These are phyloP conservation scores for Pristionchus fissidentatus DNA, from an alignment of 2,888 invertebrate species.

Conservation along the genomic window DNA sequence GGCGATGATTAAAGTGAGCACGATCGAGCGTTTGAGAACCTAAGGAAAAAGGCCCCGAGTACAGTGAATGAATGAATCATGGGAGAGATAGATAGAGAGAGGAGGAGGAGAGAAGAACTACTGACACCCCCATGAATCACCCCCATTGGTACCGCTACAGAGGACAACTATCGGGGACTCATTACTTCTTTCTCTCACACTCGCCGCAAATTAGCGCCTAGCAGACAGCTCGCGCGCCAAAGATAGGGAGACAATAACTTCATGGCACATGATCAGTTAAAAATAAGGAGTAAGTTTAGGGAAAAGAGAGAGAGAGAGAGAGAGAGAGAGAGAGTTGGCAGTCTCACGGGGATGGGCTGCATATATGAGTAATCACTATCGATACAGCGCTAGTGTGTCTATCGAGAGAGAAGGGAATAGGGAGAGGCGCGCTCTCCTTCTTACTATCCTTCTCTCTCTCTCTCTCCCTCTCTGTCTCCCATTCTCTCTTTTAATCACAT, in stretches of 20 bases:
- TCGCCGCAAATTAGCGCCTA: neutral
- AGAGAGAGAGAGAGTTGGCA: neutral
- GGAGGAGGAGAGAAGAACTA: too few relatives aligned
- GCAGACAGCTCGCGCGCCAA: neutral
- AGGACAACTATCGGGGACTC: too few relatives aligned
- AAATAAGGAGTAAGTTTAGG: neutral
- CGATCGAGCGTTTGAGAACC: too few relatives aligned
- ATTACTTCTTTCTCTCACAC: too few relatives aligned
- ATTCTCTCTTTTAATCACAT: neutral
- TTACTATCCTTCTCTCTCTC: slow-evolving; percentile 1
- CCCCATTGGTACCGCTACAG: too few relatives aligned
- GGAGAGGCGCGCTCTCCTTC: neutral
- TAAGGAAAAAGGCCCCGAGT: too few relatives aligned
- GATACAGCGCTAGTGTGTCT: neutral
- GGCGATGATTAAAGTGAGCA: too few relatives aligned
- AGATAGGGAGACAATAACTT: neutral
- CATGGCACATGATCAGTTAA: too few relatives aligned
- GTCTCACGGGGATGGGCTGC: neutral
- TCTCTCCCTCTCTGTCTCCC: neutral
- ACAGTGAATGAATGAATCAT: too few relatives aligned
- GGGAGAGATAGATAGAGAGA: too few relatives aligned
- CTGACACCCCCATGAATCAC: too few relatives aligned
- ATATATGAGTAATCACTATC: slow-evolving; percentile 30
- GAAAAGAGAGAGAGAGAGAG: neutral
- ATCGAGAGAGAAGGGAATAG: neutral